Percentiles rank a stretch among this genome's conserved stretches.
Conservation (phyloP, 2,888 invertebrate species). For the Nomada fabriciana region DNA sequence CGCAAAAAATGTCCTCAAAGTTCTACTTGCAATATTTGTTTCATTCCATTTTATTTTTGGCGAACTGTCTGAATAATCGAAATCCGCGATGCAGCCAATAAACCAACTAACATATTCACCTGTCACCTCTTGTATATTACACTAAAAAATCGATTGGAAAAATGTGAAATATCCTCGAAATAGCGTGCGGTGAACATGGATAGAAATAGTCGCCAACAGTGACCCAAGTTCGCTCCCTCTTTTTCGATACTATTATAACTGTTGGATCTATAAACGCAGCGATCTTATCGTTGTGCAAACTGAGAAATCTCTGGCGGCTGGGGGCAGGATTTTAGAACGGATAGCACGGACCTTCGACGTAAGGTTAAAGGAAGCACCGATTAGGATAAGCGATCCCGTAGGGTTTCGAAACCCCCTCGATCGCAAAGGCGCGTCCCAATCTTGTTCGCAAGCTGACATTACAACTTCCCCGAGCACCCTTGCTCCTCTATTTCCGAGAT, state of each 20-base stretch:
- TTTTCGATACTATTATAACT: slow-evolving; percentile 18
- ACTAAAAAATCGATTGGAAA: slow-evolving; percentile 25
- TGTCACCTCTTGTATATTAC: not conserved
- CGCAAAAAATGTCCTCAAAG: too few relatives aligned
- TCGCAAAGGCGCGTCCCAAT: slow-evolving; percentile 53
- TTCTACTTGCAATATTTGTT: too few relatives aligned
- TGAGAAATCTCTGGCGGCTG: slow-evolving; percentile 53
- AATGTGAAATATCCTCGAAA: slow-evolving; percentile 27
- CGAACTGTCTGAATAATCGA: not conserved
- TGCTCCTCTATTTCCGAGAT: slow-evolving; percentile 33
- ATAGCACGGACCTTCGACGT: slow-evolving; percentile 32
- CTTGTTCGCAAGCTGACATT: slow-evolving; percentile 72
- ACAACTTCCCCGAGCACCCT: slow-evolving; percentile 68
- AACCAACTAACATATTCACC: not conserved
- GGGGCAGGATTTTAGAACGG: slow-evolving; percentile 28
- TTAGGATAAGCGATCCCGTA: slow-evolving; percentile 75
- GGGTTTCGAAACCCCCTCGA: slow-evolving; percentile 52
- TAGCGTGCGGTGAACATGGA: not conserved
- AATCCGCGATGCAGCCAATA: not conserved
- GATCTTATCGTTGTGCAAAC: slow-evolving; percentile 60
- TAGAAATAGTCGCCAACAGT: slow-evolving; percentile 2
- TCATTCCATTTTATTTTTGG: not conserved
- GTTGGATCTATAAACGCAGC: slow-evolving; percentile 38
- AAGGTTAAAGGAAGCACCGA: slow-evolving; percentile 69
- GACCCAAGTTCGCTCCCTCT: not conserved